Evolutionary conservation across 2,797 vertebrate genomes (phyloP).

Genomic region (Chloroceryle amazona): DNA sequence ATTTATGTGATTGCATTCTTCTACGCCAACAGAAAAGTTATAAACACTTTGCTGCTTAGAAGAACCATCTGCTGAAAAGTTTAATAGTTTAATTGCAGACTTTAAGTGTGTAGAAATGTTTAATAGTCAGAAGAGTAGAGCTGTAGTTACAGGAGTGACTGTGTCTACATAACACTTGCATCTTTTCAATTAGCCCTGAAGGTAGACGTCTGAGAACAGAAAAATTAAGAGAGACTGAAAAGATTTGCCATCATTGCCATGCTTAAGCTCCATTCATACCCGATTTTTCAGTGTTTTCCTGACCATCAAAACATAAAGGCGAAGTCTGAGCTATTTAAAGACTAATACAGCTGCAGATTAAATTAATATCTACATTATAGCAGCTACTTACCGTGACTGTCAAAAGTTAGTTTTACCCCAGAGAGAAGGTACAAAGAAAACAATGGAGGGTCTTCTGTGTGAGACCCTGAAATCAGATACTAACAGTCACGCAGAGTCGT

Average conservation of each 20-base stretch:
- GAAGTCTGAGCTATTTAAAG: conserved; percentile 64
- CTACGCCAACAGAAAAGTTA: not conserved
- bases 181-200: conserved; percentile 51
- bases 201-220: not conserved
- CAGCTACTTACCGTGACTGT: conserved; percentile 64
- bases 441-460: conserved; percentile 61
- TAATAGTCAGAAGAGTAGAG: not conserved
- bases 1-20: not conserved
- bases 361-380: conserved; percentile 70
- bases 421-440: conserved; percentile 73
- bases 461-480: conserved; percentile 72
- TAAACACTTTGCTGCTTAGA: conserved; percentile 28
- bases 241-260: conserved; percentile 25
- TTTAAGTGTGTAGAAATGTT: not conserved
- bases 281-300: conserved; percentile 58
- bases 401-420: conserved; percentile 68
- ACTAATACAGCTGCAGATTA: conserved; percentile 67
- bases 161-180: not conserved
- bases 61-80: conserved; percentile 54
- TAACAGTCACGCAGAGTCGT: conserved; percentile 4
- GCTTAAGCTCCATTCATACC: conserved; percentile 54
- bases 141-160: not conserved
- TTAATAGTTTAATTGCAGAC: not conserved
- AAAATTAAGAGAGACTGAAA: conserved; percentile 21
- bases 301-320: conserved; percentile 53